These are phyloP conservation scores for Nothocercus julius DNA, from an alignment of 2,113 vertebrate species.

Conservation along the genomic window DNA sequence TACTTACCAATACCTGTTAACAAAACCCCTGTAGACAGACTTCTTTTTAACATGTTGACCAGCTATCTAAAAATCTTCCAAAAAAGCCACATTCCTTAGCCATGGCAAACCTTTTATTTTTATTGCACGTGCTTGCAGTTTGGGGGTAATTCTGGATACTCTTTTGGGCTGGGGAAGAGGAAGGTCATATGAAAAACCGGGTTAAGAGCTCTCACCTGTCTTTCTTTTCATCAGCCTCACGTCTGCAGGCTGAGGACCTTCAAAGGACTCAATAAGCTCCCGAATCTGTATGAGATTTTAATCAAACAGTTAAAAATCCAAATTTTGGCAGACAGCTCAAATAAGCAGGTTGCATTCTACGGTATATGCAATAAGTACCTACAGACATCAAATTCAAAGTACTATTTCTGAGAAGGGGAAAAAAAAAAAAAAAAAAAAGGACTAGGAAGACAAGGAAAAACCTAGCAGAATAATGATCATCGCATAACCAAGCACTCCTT, in stretches of 20 bases:
- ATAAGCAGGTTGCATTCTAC: not conserved
- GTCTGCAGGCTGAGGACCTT: slow-evolving; percentile 96
- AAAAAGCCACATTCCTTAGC: slow-evolving; percentile 86
- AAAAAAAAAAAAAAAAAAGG: not conserved
- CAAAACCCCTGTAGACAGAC: slow-evolving; percentile 71
- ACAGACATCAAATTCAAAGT: not conserved
- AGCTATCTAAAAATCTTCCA: slow-evolving; percentile 79
- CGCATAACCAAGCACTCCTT: not conserved
- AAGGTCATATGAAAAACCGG: slow-evolving; percentile 73
- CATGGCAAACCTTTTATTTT: slow-evolving; percentile 89
- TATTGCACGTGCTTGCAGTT: slow-evolving; percentile 84
- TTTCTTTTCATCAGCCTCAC: slow-evolving; percentile 98
- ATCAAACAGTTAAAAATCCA: slow-evolving; percentile 37
- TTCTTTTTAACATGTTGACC: slow-evolving; percentile 74
- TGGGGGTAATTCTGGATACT: slow-evolving; percentile 84
- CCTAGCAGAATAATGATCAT: not conserved
- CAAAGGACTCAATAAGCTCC: slow-evolving; percentile 92
- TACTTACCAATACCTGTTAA: slow-evolving; percentile 81
- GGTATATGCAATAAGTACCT: not conserved
- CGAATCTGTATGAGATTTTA: slow-evolving; percentile 84
- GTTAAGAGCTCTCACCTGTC: slow-evolving; percentile 92
- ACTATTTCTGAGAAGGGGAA: not conserved
- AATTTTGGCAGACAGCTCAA: not conserved
- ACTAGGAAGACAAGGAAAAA: not conserved
- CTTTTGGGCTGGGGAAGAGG: slow-evolving; percentile 84